Evolutionary conservation across 1,140 invertebrate genomes (phyloP), one percentile per base, ranked within the genome.

Genomic region (Drosophila ambigua): DNA sequence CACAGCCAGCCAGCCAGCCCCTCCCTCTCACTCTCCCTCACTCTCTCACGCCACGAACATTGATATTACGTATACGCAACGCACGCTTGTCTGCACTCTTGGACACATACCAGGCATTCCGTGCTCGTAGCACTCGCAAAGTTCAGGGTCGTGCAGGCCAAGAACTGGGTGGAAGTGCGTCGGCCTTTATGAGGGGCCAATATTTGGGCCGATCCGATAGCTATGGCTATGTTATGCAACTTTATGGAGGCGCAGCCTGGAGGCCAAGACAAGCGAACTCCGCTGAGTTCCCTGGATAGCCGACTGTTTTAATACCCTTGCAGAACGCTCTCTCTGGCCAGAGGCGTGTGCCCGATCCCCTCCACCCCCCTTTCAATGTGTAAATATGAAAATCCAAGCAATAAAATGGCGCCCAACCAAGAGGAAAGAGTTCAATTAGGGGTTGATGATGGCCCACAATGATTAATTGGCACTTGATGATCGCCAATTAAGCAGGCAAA

Each of bases 391-490:
- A 23, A 63, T 65, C 23, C 13, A 49, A 28, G 8, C 31, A 15
- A 65, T 35, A 5, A 57, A 69, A 57, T 66, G 65, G 39, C 23
- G 9, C 15, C 24, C 20, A 45, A 43, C 8, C 24, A 26, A 16
- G 9, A 41, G 16, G 7, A 51, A 35, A 67, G 28, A 55, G 41
- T 55, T 49, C 35, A 8, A 28, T 6, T 16, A 31, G 49, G n/a
- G 24, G 6, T 9, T n/a, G 23, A 55, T 54, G 51, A 35, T 41
- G 39, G 50, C 24, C 13, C 66, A 28, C 59, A 44, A 48, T 57
- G 43, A 77, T 82, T 78, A 82, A 82, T 82, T 82, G 60, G 28
- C 58, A 46, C 61, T 76, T 79, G 75, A 79, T 83, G 75, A 75
- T 61, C 67, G 57, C 44, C 79, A 83, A 83, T 83, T 79, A 83